These are phyloP conservation scores for Darevskia mixta DNA, from an alignment of 2,797 vertebrate genomes.

Conservation along the genomic window DNA sequence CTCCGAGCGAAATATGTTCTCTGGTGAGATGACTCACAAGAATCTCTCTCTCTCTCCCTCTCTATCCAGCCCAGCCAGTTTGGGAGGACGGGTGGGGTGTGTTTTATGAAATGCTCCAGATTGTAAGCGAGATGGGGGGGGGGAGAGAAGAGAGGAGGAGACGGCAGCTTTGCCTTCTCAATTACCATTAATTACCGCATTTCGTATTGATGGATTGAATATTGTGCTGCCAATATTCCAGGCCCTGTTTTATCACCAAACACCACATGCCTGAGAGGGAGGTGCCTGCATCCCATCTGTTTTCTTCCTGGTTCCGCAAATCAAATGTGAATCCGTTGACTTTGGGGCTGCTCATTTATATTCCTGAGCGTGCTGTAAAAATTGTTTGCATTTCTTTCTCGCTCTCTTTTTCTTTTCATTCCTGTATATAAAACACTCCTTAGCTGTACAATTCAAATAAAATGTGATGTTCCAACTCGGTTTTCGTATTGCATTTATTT, in stretches of 20 bases:
- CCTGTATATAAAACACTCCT: not conserved
- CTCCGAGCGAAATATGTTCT: not conserved
- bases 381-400: not conserved
- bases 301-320: not conserved
- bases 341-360: not conserved
- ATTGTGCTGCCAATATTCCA: not conserved
- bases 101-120: not conserved
- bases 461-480: not conserved
- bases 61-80: not conserved
- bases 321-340: not conserved
- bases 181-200: not conserved
- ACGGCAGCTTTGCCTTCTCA: not conserved
- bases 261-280: not conserved
- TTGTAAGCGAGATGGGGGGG: not conserved
- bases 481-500: constrained; percentile 40
- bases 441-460: not conserved
- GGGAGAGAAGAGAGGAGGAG: not conserved
- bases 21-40: not conserved
- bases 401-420: not conserved
- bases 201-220: not conserved
- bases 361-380: not conserved
- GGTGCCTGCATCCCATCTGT: not conserved
- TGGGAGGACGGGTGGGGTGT: not conserved
- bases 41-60: not conserved
- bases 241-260: not conserved